These are phyloP conservation scores for Apodemia duryi DNA, from an alignment of 2,888 invertebrate genomes.

Conservation along the genomic window DNA sequence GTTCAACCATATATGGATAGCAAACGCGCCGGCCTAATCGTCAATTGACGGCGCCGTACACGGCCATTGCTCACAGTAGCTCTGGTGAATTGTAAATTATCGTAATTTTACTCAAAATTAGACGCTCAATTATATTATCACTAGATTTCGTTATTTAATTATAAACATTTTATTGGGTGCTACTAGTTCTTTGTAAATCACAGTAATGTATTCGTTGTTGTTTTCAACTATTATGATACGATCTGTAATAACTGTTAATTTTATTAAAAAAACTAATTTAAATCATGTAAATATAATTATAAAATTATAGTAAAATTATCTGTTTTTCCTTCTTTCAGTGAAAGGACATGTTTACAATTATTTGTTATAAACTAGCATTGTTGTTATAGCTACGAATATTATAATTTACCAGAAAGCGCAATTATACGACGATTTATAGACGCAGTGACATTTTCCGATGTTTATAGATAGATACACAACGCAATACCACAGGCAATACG, in stretches of 20 bases:
- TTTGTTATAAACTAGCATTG: too few relatives aligned
- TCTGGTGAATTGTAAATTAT: conserved; percentile 35
- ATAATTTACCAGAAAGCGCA: too few relatives aligned
- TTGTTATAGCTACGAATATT: too few relatives aligned
- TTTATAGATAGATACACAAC: too few relatives aligned
- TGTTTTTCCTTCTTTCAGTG: too few relatives aligned
- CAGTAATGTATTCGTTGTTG: background rate
- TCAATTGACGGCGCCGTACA: conserved; percentile 74
- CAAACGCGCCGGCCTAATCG: conserved; percentile 72
- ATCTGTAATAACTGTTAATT: background rate
- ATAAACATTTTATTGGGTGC: conserved; percentile 9
- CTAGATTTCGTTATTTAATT: conserved; percentile 5
- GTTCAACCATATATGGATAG: conserved; percentile 36
- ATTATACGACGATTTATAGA: too few relatives aligned
- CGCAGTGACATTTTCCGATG: too few relatives aligned
- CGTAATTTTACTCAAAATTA: conserved; percentile 24
- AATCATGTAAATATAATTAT: background rate
- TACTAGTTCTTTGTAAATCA: background rate
- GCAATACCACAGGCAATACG: too few relatives aligned
- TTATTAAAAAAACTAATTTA: background rate
- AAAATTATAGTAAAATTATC: too few relatives aligned
- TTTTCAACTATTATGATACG: background rate
- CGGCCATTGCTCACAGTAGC: conserved; percentile 75
- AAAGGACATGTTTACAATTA: too few relatives aligned
- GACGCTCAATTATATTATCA: background rate